Evolutionary conservation across 2,113 vertebrate species (phyloP).

Genomic region (Oenanthe oenanthe): DNA sequence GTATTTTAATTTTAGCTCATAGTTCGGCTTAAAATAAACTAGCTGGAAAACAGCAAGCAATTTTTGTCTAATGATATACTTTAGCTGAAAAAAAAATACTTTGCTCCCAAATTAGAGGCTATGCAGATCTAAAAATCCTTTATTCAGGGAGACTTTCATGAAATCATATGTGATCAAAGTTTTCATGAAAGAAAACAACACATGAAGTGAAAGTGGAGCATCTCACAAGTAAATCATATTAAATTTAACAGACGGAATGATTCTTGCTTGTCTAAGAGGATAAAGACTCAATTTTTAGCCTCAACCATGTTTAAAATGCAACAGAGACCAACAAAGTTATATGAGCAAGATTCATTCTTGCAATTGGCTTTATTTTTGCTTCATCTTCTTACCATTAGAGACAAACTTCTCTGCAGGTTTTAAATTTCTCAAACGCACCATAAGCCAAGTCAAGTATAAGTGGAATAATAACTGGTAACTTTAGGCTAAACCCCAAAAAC

Average conservation of each 20-base stretch:
- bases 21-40: neutral
- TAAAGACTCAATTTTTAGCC: neutral
- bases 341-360: neutral
- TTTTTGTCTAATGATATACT: neutral
- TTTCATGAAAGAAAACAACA: neutral
- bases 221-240: neutral
- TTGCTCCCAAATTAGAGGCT: neutral
- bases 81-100: neutral
- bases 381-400: neutral
- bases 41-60: neutral
- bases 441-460: neutral
- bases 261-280: neutral
- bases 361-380: neutral
- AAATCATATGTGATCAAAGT: neutral
- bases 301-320: neutral
- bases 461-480: neutral
- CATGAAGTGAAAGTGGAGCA: neutral
- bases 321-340: neutral
- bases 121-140: neutral
- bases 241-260: neutral
- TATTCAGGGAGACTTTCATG: neutral
- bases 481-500: neutral
- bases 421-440: neutral
- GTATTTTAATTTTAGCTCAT: neutral
- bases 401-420: neutral